Base-by-base conservation (phyloP, 2,113 vertebrate species). In the Leuciscus idus region DNA sequence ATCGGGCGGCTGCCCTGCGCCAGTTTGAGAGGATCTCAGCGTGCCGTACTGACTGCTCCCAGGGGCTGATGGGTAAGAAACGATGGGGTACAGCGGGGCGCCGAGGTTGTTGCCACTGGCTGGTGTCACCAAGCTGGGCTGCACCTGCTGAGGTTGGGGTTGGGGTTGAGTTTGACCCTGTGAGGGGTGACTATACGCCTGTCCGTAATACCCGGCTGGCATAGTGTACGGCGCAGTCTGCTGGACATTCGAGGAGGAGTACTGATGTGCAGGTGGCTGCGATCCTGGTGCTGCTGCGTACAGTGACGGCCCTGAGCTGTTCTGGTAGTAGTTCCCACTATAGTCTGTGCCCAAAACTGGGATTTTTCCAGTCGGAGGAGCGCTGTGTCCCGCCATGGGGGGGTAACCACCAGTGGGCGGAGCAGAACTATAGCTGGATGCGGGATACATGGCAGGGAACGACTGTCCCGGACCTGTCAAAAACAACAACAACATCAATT, bases 401-500 rank as follows among this genome's bases (percentile, higher is more conserved):
- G 89, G 84, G 85, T 96, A 95, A 92, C 90, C 94, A 77, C 90
- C 94, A 77, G 95, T 94, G 83, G 93, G 94, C 92, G 95, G 93
- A 0, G 92, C 92, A 0, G 92, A 90, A 91, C 92, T 93, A 86
- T 96, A 93, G 57, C 90, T 95, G 52, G 95, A 28, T 2, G 95
- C 85, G 48, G 95, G 92, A 79, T 95, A 95, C 93, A 94, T 90
- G 83, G 91, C 79, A 17, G 92, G 92, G 92, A 91, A 95, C 87
- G 83, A 93, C 90, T 96, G 97, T 84, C 94, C 92, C 83, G 97
- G 96, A 93, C 98, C 98, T 99, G 91, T 76, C 3, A 80, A 70
- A 78, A 66, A 21, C 13, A 64, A 64, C 72, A 84, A 15, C 39
- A 10, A 43, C 30, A 78, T 15, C 11, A 70, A 1, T 3, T 1